Percentiles rank a stretch among this genome's conserved stretches.
Evolutionary conservation across 1,140 invertebrate genomes (phyloP).

Genomic region (Camponotus floridanus): DNA sequence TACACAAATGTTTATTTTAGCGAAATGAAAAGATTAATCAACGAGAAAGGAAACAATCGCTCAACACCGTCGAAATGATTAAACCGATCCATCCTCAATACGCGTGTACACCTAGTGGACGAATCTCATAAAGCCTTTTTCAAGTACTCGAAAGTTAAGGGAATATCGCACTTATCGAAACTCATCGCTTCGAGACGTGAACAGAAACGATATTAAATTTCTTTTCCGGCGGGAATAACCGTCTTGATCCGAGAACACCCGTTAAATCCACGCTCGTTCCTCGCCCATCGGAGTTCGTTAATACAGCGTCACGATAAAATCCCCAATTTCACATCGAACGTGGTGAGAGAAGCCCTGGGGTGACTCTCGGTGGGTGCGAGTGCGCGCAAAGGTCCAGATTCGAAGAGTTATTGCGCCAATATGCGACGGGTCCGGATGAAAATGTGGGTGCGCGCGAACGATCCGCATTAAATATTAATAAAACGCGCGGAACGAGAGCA

Average conservation of each 20-base stretch:
- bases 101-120: constrained; percentile 26
- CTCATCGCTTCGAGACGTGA: constrained; percentile 69
- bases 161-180: constrained; percentile 69
- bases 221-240: constrained; percentile 68
- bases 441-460: constrained; percentile 42
- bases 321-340: constrained; percentile 72
- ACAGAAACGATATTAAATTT: constrained; percentile 75
- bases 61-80: constrained; percentile 24
- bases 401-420: constrained; percentile 69
- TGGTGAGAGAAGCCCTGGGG: constrained; percentile 1
- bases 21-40: background rate
- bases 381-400: constrained; percentile 54
- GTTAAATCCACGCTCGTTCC: constrained; percentile 74
- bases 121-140: constrained; percentile 59
- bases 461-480: constrained; percentile 72
- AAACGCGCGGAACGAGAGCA: constrained; percentile 13
- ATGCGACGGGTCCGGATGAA: constrained; percentile 47
- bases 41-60: background rate
- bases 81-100: constrained; percentile 24
- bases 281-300: constrained; percentile 69
- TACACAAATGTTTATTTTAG: constrained; percentile 1
- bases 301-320: constrained; percentile 76
- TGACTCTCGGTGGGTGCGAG: background rate
- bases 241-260: constrained; percentile 67
- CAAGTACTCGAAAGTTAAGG: constrained; percentile 31